Evolutionary conservation across 2,797 vertebrate genomes (phyloP).

Genomic region (Cossypha polioptera): DNA sequence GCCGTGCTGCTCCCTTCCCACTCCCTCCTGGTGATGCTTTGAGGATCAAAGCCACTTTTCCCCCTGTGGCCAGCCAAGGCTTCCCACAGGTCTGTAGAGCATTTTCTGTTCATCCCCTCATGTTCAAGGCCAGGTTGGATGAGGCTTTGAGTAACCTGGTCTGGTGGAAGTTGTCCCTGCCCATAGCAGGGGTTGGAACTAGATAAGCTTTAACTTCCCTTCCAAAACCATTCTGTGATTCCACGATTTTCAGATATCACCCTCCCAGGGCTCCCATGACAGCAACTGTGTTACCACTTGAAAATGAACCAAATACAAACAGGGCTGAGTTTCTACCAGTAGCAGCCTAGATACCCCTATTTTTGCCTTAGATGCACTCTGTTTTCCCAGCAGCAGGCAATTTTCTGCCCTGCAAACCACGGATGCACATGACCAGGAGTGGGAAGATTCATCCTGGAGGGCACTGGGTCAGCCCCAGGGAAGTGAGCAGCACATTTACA

Average conservation of each 20-base stretch:
- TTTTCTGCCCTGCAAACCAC: background rate
- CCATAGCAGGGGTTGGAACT: background rate
- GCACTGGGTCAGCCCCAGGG: background rate
- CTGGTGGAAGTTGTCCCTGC: background rate
- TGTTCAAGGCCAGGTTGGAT: background rate
- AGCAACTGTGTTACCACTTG: accelerated
- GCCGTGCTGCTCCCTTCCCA: accelerated
- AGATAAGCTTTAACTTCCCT: background rate
- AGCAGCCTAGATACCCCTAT: background rate
- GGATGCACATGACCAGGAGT: background rate
- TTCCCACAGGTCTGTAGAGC: background rate
- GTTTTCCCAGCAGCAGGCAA: background rate
- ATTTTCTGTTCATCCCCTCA: background rate
- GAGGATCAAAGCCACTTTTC: background rate
- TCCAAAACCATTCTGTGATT: background rate
- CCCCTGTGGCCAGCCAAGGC: background rate
- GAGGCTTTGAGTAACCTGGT: background rate
- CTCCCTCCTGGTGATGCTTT: background rate
- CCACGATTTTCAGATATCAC: accelerated
- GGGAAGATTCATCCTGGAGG: background rate
- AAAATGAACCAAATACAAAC: background rate
- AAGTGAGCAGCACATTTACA: background rate
- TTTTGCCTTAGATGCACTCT: background rate
- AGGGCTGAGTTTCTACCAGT: background rate
- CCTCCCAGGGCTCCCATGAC: background rate